Evolutionary conservation across 1,140 invertebrate genomes (phyloP).

Genomic region (Monomorium pharaonis): DNA sequence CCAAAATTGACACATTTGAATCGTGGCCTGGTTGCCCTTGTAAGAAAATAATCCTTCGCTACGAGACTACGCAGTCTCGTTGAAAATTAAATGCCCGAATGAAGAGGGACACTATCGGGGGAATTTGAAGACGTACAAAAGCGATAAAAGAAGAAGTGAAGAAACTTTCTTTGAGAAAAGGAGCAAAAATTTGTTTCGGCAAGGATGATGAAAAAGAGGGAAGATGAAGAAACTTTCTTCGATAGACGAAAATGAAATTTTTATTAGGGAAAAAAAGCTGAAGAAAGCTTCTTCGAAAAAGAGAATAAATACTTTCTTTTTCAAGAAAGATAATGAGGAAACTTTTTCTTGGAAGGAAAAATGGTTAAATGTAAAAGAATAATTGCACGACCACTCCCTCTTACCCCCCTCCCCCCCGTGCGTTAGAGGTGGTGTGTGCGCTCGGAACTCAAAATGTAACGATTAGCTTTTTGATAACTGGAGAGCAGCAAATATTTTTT

Average conservation of each 20-base stretch:
- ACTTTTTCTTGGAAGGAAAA: neutral
- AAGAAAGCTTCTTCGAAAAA: neutral
- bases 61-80: constrained; percentile 73
- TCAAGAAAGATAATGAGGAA: neutral
- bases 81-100: constrained; percentile 59
- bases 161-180: neutral
- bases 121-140: neutral
- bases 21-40: constrained; percentile 76
- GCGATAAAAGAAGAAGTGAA: neutral
- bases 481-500: neutral
- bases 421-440: neutral
- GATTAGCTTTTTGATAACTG: neutral
- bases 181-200: neutral
- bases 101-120: constrained; percentile 12
- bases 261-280: neutral
- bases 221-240: neutral
- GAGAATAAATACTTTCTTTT: neutral
- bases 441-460: constrained; percentile 21
- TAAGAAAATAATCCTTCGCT: constrained; percentile 78
- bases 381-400: too few species aligned
- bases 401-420: neutral
- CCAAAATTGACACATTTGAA: constrained; percentile 76
- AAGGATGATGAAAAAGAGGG: neutral
- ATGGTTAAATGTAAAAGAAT: neutral
- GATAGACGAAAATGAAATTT: neutral